Evolutionary conservation across 2,888 invertebrate species (phyloP).

Genomic region (Hoplodrina ambigua): DNA sequence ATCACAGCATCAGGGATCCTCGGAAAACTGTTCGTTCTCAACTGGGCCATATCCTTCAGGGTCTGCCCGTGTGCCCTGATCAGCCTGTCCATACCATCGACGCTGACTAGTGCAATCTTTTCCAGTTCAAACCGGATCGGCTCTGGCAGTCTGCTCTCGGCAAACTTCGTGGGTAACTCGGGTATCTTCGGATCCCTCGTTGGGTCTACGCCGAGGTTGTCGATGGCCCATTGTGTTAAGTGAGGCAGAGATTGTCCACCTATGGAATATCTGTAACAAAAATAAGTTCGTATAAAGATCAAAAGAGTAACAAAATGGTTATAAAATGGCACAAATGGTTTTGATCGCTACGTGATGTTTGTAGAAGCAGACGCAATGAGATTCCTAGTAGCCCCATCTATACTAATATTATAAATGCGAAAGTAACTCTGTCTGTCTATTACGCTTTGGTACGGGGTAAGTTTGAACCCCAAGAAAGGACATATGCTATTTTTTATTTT

Average conservation of each 20-base stretch:
- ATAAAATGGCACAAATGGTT: too few species aligned
- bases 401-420: too few species aligned
- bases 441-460: too few species aligned
- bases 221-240: constrained; percentile 95
- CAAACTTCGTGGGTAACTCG: constrained; percentile 91
- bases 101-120: constrained; percentile 81
- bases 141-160: constrained; percentile 91
- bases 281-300: background rate
- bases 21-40: constrained; percentile 93
- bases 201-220: constrained; percentile 93
- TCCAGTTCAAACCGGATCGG: constrained; percentile 91
- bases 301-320: too few species aligned
- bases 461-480: too few species aligned
- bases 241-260: constrained; percentile 93
- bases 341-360: too few species aligned
- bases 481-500: too few species aligned
- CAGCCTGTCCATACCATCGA: constrained; percentile 95
- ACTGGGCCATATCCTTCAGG: constrained; percentile 95
- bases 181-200: constrained; percentile 82
- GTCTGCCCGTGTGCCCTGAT: constrained; percentile 98
- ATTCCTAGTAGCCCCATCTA: too few species aligned
- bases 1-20: constrained; percentile 98
- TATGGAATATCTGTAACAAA: constrained; percentile 93
- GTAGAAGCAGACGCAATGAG: too few species aligned
- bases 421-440: too few species aligned